Evolutionary conservation across 2,113 vertebrate genomes (phyloP).

Genomic region (Chionodraco myersi): DNA sequence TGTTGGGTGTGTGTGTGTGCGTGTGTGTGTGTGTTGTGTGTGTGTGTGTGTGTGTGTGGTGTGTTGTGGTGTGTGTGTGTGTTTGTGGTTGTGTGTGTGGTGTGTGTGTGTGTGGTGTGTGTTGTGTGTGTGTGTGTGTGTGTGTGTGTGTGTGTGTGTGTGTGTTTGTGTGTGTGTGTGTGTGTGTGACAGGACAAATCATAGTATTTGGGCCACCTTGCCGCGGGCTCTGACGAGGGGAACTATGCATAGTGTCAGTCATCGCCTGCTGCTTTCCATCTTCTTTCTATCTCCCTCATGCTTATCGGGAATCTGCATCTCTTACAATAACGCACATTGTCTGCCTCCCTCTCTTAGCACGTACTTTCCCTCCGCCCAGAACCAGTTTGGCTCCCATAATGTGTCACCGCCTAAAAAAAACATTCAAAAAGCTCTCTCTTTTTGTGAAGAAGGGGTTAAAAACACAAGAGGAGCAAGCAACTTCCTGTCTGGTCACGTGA

Average conservation of each 20-base stretch:
- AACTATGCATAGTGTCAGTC: constrained; percentile 47
- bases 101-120: too few species aligned
- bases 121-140: too few species aligned
- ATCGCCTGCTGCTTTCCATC: constrained; percentile 60
- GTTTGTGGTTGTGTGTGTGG: too few species aligned
- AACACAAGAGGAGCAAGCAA: constrained; percentile 7
- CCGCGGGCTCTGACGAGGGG: constrained; percentile 17
- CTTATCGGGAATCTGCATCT: constrained; percentile 63
- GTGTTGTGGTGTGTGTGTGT: too few species aligned
- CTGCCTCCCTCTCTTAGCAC: constrained; percentile 14
- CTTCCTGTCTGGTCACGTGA: constrained; percentile 64
- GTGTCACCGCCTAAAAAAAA: neutral
- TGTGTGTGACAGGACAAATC: neutral
- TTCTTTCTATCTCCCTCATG: constrained; percentile 11
- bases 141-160: too few species aligned
- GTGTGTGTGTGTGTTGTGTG: too few species aligned
- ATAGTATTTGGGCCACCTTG: constrained; percentile 19
- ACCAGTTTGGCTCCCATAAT: neutral
- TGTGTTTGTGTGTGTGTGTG: too few species aligned
- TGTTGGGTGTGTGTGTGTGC: too few species aligned
- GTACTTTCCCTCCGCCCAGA: neutral
- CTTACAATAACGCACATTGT: constrained; percentile 42
- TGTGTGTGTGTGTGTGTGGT: too few species aligned
- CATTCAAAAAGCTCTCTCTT: neutral
- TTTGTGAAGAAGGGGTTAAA: constrained; percentile 32